Percentiles rank a stretch among this genome's conserved stretches.
Conservation (phyloP, 2,888 invertebrate species). For the Chloroclystis v-ata region DNA sequence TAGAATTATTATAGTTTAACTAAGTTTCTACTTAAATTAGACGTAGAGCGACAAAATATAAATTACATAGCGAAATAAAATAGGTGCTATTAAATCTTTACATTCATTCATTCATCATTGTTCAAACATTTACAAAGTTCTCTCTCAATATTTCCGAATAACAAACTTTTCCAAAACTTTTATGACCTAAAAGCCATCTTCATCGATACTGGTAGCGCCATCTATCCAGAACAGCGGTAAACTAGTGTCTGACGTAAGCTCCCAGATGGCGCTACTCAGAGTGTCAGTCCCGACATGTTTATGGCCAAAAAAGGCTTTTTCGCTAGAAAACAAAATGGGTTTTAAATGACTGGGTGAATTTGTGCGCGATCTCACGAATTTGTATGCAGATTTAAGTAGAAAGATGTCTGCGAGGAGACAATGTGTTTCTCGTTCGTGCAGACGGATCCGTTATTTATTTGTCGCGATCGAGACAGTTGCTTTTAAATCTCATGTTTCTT, state of each 20-base stretch:
- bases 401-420: slow-evolving; percentile 59
- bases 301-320: slow-evolving; percentile 65
- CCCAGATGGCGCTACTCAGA: slow-evolving; percentile 52
- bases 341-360: slow-evolving; percentile 75
- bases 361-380: slow-evolving; percentile 70
- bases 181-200: background rate
- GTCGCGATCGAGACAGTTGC: slow-evolving; percentile 41
- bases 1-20: too few relatives aligned
- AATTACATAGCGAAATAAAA: too few relatives aligned
- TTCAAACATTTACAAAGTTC: slow-evolving; percentile 10
- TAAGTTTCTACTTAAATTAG: too few relatives aligned
- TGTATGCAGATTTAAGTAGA: slow-evolving; percentile 71
- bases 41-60: too few relatives aligned
- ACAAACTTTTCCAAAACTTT: slow-evolving; percentile 17
- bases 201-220: slow-evolving; percentile 46
- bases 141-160: slow-evolving; percentile 6
- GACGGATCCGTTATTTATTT: slow-evolving; percentile 60
- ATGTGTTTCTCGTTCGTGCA: slow-evolving; percentile 63
- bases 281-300: slow-evolving; percentile 64
- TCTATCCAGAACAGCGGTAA: slow-evolving; percentile 43
- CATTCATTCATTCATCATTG: too few relatives aligned
- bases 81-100: too few relatives aligned
- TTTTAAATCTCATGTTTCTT: slow-evolving; percentile 41
- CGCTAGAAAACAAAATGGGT: slow-evolving; percentile 63
- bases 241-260: slow-evolving; percentile 34